Percentiles rank a stretch among this genome's conserved stretches.
Conservation (phyloP, 2,113 vertebrate species). For the Coptodon rendalli region DNA sequence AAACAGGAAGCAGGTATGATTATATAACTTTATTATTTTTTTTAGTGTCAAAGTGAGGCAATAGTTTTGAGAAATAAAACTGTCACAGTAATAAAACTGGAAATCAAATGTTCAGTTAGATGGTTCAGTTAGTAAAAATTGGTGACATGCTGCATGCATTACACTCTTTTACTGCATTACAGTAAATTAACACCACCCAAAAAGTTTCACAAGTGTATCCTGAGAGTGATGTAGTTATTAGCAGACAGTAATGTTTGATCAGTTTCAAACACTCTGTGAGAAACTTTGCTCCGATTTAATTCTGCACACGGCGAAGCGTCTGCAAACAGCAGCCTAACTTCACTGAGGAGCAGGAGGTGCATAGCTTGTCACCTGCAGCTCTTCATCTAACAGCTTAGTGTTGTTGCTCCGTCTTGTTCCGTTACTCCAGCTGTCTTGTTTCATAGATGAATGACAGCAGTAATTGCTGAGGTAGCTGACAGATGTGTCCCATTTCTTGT, state of each 20-base stretch:
- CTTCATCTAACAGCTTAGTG: neutral
- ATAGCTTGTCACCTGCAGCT: neutral
- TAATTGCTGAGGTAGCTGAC: neutral
- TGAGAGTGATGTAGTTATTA: neutral
- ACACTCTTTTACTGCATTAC: neutral
- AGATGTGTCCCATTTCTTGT: neutral
- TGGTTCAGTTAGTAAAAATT: neutral
- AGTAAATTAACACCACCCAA: neutral
- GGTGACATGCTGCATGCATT: neutral
- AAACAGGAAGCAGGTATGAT: neutral
- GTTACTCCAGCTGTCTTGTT: neutral
- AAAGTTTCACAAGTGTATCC: neutral
- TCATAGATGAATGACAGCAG: neutral
- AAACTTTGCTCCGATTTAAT: neutral
- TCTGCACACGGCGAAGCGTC: neutral
- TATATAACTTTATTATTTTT: neutral
- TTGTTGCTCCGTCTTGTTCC: neutral
- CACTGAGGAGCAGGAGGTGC: neutral
- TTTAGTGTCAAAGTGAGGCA: neutral
- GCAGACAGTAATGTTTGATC: neutral
- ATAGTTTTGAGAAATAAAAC: neutral
- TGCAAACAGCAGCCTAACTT: neutral
- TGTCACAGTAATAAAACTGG: neutral
- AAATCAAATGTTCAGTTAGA: neutral
- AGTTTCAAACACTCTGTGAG: neutral